Base-by-base conservation (phyloP, 2,113 vertebrate species). In the Phyllopteryx taeniolatus region DNA sequence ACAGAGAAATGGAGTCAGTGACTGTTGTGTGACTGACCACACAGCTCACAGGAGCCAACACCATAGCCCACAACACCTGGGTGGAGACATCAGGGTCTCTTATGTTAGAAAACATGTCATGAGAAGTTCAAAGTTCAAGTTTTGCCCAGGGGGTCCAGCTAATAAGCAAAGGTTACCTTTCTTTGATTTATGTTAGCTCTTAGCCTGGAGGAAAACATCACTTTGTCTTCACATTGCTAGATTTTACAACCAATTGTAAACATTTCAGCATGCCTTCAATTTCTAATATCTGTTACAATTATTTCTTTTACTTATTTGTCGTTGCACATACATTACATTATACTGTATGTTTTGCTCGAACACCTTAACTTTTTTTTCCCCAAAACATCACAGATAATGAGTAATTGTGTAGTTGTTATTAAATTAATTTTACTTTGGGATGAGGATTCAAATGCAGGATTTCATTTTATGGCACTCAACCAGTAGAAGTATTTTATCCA, bases 11-110 rank as follows among this genome's bases (percentile, higher is more conserved):
- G 54, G 65, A 67, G 57, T 64, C 62, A 78, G 68, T 59, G 72
- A 69, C 68, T 77, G 78, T 67, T 68, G 39, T 71, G 77, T 81
- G 71, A 71, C 67, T 67, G 83, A 81, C 80, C 54, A 8, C 67
- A 53, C 75, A 82, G 79, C 73, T 64, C 67, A 63, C 5, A 63
- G 74, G 71, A 79, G 82, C 72, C 75, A 74, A 64, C 79, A 71
- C 86, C 69, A 69, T 68, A 70, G 88, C 85, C 83, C 75, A 68
- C 46, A 82, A 70, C 86, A 86, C 85, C 84, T 86, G 84, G 82
- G 63, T 5, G n/a, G 47, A 65, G 44, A 66, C 67, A 59, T 66
- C 53, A 51, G 5, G 31, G 80, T 71, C 65, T 63, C 57, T 73
- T 49, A 65, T 77, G 71, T 56, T 61, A 80, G 76, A 72, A 62